Base-by-base conservation (phyloP, 2,888 invertebrate species). In the Hartigia nigra region DNA sequence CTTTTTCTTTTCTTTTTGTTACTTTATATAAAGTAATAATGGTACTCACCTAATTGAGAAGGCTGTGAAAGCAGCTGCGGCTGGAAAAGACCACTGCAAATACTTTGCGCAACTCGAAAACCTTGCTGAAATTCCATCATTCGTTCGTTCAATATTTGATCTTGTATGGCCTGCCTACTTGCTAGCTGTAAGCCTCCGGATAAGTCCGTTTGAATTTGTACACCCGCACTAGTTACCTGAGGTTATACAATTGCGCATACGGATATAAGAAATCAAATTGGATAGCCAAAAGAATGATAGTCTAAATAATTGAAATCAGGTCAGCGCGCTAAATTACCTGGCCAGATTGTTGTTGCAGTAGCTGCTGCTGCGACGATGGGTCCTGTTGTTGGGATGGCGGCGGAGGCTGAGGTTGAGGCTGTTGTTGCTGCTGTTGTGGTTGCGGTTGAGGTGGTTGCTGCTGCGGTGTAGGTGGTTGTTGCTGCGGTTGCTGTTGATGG, bases 201-300 rank as follows among this genome's bases (percentile, higher is more conserved):
- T 76, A 88, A 85, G 80, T 90, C 89, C n/a, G 89, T 81, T 80
- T 88, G 90, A 77, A 88, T 87, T 80, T 90, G 89, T 70, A 89
- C 86, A 69, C 88, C 89, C 34, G 87, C 82, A 70, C 83, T 88
- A 37, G 88, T 86, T 23, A 89, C 85, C 82, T 89, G 88, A 32
- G 23, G 39, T 55, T 55, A 55, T 23, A 23, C 39, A 55, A 9
- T 55, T 23, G 23, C 2, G 23, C 39, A 23, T 55, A 55, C 39
- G 39, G 23, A 5, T 23, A 23, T 55, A 55, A 55, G 5, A 55
- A 55, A 23, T 55, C 14, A 23, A 55, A 1, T 55, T 55, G 14
- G 39, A 55, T 77, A 37, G 81, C 79, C 32, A 74, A 4, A 31
- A 5, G 72, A 72, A 72, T n/a, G 14, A 31, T 72, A 31, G 11